A percentile compares a stretch with the other conserved stretches of the same genome.
Evolutionary conservation across 2,888 invertebrate species (phyloP).

Genomic region (Nephrotoma guestfalica): DNA sequence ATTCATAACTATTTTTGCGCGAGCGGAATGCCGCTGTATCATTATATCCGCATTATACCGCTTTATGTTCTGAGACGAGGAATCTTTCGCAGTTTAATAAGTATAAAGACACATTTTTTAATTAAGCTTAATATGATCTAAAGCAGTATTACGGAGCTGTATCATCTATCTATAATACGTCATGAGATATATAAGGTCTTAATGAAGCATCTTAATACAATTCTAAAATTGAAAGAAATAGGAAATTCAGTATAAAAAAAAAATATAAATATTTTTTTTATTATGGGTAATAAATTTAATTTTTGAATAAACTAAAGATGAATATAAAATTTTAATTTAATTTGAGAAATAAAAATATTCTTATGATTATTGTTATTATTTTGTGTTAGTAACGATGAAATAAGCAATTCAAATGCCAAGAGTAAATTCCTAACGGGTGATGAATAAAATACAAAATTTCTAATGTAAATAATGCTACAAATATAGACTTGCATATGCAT

Average conservation of each 20-base stretch:
- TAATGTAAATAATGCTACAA: not conserved
- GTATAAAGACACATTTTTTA: not conserved
- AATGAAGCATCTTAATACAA: not conserved
- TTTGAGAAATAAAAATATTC: not conserved
- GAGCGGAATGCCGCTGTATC: not conserved
- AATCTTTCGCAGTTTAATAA: not conserved
- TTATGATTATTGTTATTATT: not conserved
- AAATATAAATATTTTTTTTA: not conserved
- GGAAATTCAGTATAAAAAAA: not conserved
- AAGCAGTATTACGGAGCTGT: not conserved
- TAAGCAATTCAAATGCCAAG: not conserved
- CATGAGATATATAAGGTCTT: not conserved
- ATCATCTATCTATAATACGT: not conserved
- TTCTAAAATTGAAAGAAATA: not conserved
- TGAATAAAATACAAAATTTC: not conserved
- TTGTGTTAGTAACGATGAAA: not conserved
- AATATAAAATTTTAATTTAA: not conserved
- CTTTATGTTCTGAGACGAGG: not conserved
- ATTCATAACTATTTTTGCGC: not conserved
- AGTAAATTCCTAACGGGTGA: not conserved
- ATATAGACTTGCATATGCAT: not conserved
- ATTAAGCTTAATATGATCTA: not conserved
- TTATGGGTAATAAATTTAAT: not conserved
- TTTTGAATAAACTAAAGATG: not conserved
- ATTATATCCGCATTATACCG: not conserved